Percentiles rank a stretch among this genome's conserved stretches.
Evolutionary conservation across 1,140 invertebrate genomes (phyloP).

Genomic region (Myzus persicae): DNA sequence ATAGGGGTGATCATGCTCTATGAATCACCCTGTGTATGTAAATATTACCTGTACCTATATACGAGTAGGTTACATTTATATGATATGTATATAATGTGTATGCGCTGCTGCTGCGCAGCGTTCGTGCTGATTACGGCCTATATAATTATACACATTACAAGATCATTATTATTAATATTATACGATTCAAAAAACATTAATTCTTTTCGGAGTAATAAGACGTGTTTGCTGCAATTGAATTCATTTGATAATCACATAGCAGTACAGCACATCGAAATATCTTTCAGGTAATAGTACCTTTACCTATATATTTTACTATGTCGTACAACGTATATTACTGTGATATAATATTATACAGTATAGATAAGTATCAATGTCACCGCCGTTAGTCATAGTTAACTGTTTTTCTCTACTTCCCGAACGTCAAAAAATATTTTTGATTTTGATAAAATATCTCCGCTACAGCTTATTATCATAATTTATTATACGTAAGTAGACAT

Average conservation of each 20-base stretch:
- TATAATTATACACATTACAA: too few relatives aligned
- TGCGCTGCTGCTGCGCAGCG: too few relatives aligned
- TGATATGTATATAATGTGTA: too few relatives aligned
- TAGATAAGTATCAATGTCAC: not conserved
- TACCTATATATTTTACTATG: not conserved
- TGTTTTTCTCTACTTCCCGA: not conserved
- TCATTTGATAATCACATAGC: not conserved
- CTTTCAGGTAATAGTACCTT: not conserved
- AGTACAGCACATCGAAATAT: not conserved
- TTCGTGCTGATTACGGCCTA: too few relatives aligned
- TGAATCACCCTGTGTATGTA: too few relatives aligned
- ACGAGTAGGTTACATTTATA: too few relatives aligned
- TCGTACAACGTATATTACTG: not conserved
- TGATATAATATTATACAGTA: not conserved
- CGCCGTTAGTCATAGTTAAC: not conserved
- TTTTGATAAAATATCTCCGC: not conserved
- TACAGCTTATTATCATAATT: not conserved
- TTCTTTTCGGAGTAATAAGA: too few relatives aligned
- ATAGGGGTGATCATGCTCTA: too few relatives aligned
- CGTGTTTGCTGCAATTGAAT: too few relatives aligned
- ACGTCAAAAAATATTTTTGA: not conserved
- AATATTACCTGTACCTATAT: too few relatives aligned
- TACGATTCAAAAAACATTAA: too few relatives aligned
- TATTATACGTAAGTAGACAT: not conserved
- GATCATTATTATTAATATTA: too few relatives aligned